These are phyloP conservation scores for Hypselothyrea guttata DNA, from an alignment of 2,888 invertebrate genomes.

Conservation along the genomic window DNA sequence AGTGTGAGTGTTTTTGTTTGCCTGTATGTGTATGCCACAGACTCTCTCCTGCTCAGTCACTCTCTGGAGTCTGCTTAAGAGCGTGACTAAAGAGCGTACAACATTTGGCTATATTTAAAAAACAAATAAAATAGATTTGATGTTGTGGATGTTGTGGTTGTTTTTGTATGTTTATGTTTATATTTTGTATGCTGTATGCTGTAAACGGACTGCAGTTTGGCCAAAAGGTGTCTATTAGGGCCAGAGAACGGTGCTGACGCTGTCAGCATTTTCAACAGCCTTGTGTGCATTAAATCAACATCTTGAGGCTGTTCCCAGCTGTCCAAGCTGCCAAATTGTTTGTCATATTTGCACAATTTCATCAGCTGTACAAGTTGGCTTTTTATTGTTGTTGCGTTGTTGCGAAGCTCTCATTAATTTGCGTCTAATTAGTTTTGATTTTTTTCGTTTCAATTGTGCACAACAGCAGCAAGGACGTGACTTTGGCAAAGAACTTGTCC, in stretches of 20 bases:
- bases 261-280: constrained; percentile 28
- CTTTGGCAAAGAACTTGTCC: constrained; percentile 77
- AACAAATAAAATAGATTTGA: constrained; percentile 12
- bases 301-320: constrained; percentile 32
- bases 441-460: constrained; percentile 45
- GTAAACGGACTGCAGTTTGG: neutral
- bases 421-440: constrained; percentile 73
- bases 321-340: constrained; percentile 70
- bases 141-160: constrained; percentile 1
- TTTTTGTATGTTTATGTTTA: constrained; percentile 18
- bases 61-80: constrained; percentile 57
- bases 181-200: constrained; percentile 9
- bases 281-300: constrained; percentile 45
- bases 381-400: constrained; percentile 23
- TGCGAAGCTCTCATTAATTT: constrained; percentile 63
- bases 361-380: constrained; percentile 44
- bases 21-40: constrained; percentile 19
- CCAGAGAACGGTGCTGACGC: constrained; percentile 12
- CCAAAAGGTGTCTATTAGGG: constrained; percentile 27
- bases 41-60: constrained; percentile 11
- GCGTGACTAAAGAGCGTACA: constrained; percentile 23
- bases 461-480: constrained; percentile 66
- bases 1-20: constrained; percentile 9
- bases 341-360: constrained; percentile 63
- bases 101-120: constrained; percentile 25